A percentile compares a stretch with the other conserved stretches of the same genome.
Conservation (phyloP, 2,888 invertebrate species). For the Gordius sp. region DNA sequence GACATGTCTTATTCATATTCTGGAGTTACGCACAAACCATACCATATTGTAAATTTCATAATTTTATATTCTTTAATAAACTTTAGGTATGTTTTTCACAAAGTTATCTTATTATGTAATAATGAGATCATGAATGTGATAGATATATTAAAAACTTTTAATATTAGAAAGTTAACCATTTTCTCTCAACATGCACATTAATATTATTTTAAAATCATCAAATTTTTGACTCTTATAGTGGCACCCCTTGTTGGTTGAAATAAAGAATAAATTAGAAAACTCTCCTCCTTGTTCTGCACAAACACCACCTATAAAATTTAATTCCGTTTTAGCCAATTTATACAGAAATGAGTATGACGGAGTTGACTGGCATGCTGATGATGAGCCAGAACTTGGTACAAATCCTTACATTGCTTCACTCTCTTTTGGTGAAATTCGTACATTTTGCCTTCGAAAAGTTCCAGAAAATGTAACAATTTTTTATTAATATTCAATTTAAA, state of each 20-base stretch:
- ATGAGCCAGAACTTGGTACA: constrained; percentile 28
- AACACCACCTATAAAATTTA: constrained; percentile 24
- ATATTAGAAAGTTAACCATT: no score
- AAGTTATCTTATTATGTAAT: no score
- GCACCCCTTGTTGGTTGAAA: constrained; percentile 23
- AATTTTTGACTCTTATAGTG: constrained; percentile 27
- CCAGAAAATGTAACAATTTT: constrained; percentile 23
- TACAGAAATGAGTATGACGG: constrained; percentile 31
- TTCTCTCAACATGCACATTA: no score
- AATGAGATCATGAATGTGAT: no score
- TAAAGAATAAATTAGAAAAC: constrained; percentile 26
- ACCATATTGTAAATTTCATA: no score
- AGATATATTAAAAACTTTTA: no score
- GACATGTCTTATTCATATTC: constrained; percentile 30
- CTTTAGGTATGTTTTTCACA: no score
- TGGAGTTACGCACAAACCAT: constrained; percentile 26
- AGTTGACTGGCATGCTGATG: constrained; percentile 32
- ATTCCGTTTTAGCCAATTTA: constrained; percentile 31
- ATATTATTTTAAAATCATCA: no score
- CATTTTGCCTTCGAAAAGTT: constrained; percentile 29
- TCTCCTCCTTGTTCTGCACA: constrained; percentile 25
- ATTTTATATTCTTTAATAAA: no score
- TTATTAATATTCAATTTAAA: background rate
- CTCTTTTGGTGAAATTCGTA: constrained; percentile 28
- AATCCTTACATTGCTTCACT: constrained; percentile 28